Evolutionary conservation across 2,888 invertebrate genomes (phyloP).

Genomic region (Polydrusus cervinus): DNA sequence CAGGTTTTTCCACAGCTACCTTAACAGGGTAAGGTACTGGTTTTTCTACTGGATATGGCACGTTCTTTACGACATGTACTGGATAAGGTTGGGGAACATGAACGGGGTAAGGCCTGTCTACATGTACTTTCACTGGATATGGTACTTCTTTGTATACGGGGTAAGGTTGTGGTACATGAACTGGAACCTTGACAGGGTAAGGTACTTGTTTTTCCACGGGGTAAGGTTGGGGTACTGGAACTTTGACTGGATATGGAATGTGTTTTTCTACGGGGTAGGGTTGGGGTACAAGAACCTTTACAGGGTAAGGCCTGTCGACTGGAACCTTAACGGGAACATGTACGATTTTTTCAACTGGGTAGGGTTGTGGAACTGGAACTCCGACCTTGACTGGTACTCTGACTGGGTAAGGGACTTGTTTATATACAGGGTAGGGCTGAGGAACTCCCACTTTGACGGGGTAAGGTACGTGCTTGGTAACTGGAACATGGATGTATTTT

Average conservation of each 20-base stretch:
- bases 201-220: slow-evolving; percentile 85
- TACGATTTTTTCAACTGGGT: slow-evolving; percentile 86
- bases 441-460: slow-evolving; percentile 78
- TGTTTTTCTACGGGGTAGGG: slow-evolving; percentile 88
- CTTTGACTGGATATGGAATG: slow-evolving; percentile 83
- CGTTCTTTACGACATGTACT: slow-evolving; percentile 80
- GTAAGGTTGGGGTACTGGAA: slow-evolving; percentile 84
- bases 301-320: slow-evolving; percentile 85
- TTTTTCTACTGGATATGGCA: slow-evolving; percentile 81
- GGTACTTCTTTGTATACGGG: slow-evolving; percentile 81
- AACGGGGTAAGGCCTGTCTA: slow-evolving; percentile 81
- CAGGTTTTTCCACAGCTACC: slow-evolving; percentile 73
- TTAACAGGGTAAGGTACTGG: slow-evolving; percentile 80
- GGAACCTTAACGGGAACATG: slow-evolving; percentile 81
- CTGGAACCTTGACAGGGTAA: slow-evolving; percentile 83
- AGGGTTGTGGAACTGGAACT: slow-evolving; percentile 83
- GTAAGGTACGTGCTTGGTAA: slow-evolving; percentile 79
- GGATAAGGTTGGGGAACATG: slow-evolving; percentile 80
- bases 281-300: slow-evolving; percentile 85
- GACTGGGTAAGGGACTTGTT: slow-evolving; percentile 82
- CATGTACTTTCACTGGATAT: slow-evolving; percentile 81
- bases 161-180: slow-evolving; percentile 85
- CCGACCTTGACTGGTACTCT: slow-evolving; percentile 87
- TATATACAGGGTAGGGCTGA: slow-evolving; percentile 82
- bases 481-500: slow-evolving; percentile 77